Conservation (phyloP, 2,888 invertebrate species). For the Tineola bisselliella region DNA sequence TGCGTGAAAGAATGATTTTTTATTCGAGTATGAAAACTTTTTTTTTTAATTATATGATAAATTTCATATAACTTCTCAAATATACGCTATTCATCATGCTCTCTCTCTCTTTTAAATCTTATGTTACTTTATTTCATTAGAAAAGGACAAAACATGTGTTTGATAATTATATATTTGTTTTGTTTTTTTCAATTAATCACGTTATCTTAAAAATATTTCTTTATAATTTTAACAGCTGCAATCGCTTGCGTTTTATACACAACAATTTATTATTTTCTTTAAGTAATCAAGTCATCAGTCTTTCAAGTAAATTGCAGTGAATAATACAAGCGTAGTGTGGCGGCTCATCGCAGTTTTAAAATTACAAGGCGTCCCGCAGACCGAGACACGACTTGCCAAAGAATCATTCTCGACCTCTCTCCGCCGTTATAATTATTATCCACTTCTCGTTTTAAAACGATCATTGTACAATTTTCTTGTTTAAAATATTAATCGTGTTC, state of each 20-base stretch:
- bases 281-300: slow-evolving; percentile 10
- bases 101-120: no score
- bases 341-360: slow-evolving; percentile 21
- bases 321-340: slow-evolving; percentile 14
- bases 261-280: slow-evolving; percentile 7
- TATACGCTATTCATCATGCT: no score
- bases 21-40: no score
- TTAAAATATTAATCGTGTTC: slow-evolving; percentile 23
- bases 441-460: slow-evolving; percentile 18
- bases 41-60: no score
- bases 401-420: slow-evolving; percentile 8
- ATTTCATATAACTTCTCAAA: no score
- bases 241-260: background rate
- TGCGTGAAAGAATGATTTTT: no score
- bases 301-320: slow-evolving; percentile 12
- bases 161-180: no score
- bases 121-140: no score
- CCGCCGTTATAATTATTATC: slow-evolving; percentile 23
- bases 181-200: no score
- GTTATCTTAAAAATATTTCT: no score
- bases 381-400: slow-evolving; percentile 17
- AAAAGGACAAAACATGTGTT: no score
- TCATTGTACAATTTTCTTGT: slow-evolving; percentile 16
- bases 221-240: background rate
- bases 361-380: slow-evolving; percentile 33